Evolutionary conservation across 2,888 invertebrate genomes (phyloP), one percentile per base, ranked within the genome.

Genomic region (Amphiduros pacificus): DNA sequence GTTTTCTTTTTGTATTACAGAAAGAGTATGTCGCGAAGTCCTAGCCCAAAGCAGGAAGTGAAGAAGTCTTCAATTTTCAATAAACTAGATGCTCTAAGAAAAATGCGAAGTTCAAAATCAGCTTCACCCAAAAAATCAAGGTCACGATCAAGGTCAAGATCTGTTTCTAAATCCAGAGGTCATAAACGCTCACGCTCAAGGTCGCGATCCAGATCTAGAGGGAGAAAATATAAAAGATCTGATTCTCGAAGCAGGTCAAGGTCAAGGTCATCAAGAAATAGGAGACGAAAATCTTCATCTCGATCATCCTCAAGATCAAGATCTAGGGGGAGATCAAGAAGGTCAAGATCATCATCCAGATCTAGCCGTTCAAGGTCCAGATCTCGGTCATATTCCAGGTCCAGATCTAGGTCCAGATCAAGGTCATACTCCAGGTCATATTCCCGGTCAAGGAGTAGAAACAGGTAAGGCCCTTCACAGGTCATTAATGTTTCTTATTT

Each of bases 261-360:
- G 59, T 73, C 72, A 51, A 66, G 70, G 60, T 73, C 73, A 31
- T 62, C 41, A 32, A 60, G 63, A 49, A 68, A 66, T n/a, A 58
- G 66, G 26, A n/a, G n/a, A n/a, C n/a, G n/a, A n/a, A n/a, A n/a
- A n/a, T n/a, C n/a, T n/a, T n/a, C n/a, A n/a, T 60, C 66, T 51
- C 55, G 55, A 41, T 52, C 56, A 56, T n/a, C n/a, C n/a, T 75
- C 73, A 41, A 73, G 73, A 44, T 77, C 77, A 55, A 75, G 77
- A 56, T 75, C 77, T 32, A 71, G 68, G 32, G 74, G 74, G 26
- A 72, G 73, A 49, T 72, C 73, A 49, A 49, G 50, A 51, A 53
- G 60, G 44, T 57, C 63, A 49, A 65, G 60, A 32, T 62, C 66
- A 29, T 49, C 56, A 11, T 31, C 44, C 14, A 53, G 64, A 31